Conservation (phyloP, 2,888 invertebrate species). For the Hydriomena furcata region DNA sequence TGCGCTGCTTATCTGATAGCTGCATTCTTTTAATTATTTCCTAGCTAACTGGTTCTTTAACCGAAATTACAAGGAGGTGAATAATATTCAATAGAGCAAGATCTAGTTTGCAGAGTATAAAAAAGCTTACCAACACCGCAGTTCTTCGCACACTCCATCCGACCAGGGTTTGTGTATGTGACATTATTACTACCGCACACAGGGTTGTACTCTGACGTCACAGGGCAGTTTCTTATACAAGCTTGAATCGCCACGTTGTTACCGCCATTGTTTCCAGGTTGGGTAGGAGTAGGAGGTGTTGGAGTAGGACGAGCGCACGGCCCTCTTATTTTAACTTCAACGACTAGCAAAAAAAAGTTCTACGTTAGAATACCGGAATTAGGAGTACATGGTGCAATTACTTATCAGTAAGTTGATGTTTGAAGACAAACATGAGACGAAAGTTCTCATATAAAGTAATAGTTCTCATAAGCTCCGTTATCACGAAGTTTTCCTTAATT, state of each 20-base stretch:
- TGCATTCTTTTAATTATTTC: too few species aligned
- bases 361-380: too few species aligned
- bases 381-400: too few species aligned
- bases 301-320: background rate
- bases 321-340: slow-evolving; percentile 3
- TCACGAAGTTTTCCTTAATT: too few species aligned
- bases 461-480: too few species aligned
- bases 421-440: too few species aligned
- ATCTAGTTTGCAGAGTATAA: background rate
- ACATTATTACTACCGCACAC: slow-evolving; percentile 67
- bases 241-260: background rate
- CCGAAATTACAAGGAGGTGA: too few species aligned
- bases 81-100: too few species aligned
- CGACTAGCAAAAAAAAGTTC: slow-evolving; percentile 4
- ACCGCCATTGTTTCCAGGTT: background rate
- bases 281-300: slow-evolving; percentile 6
- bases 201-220: slow-evolving; percentile 68
- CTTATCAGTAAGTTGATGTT: too few species aligned
- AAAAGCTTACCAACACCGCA: slow-evolving; percentile 59
- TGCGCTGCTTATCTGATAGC: too few species aligned
- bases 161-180: slow-evolving; percentile 60
- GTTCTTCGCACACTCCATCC: slow-evolving; percentile 57
- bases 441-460: too few species aligned
- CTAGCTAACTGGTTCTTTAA: too few species aligned
- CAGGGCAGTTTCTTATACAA: slow-evolving; percentile 54